Base-by-base conservation (phyloP, 2,888 invertebrate species). In the Notocelia uddmanniana region DNA sequence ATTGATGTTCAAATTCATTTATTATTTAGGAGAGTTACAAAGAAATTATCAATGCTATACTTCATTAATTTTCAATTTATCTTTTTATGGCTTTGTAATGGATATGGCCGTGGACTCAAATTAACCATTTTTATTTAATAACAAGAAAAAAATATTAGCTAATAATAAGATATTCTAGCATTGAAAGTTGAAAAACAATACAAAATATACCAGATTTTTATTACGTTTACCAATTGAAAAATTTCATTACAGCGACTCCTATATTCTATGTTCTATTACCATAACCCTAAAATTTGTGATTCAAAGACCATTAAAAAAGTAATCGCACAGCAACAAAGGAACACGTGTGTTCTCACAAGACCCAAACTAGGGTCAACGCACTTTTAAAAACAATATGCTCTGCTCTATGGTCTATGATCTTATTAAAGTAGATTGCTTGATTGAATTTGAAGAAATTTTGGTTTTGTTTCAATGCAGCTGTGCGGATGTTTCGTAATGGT, bases 381-480 rank as follows among this genome's bases (percentile, higher is more conserved):
- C 90, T 79, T 74, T 70, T 77, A 80, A 84, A 87, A 89, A 90
- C 89, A 90, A 90, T 89, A 87, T 85, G 85, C 77, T 74, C 75
- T 54, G 26, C n/a, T 70, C 57, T 57, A 59, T 59, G 52, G 59
- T 59, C 45, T 68, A n/a, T 37, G 85, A 86, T 85, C 84, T 75
- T 75, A 75, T 76, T 76, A n/a, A n/a, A n/a, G n/a, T n/a, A 74
- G 68, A 76, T 73, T 75, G 76, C 76, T 80, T 80, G 79, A 82
- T 81, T 80, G 77, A 78, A 77, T 80, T 79, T 77, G 81, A 80
- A 78, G 73, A 77, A 75, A 75, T 55, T 62, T 60, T 55, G 63
- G 48, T 75, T 85, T 86, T 87, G 85, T 88, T 87, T 83, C 79
- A 79, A 81, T 78, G 85, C 89, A 89, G 90, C 89, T 90, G 85